Evolutionary conservation across 2,797 vertebrate genomes (phyloP).

Genomic region (Neosilurus hyrtlii): DNA sequence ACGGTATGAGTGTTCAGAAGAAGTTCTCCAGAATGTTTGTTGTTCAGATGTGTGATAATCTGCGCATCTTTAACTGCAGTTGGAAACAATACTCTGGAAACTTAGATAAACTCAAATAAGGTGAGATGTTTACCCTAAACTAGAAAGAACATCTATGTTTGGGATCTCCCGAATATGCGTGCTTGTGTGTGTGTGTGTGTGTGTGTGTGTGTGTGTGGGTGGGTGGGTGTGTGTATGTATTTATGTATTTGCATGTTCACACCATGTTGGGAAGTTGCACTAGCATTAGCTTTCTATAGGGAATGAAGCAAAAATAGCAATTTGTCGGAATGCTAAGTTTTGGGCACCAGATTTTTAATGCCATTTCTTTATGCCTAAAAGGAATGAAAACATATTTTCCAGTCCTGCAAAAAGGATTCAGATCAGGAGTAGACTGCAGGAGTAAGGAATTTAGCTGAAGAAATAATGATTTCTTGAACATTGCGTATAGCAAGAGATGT

Average conservation of each 20-base stretch:
- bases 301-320: not conserved
- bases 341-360: no score
- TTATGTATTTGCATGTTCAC: no score
- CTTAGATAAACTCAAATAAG: no score
- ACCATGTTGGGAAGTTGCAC: not conserved
- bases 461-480: not conserved
- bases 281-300: not conserved
- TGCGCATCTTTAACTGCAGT: not conserved
- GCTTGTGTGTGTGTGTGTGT: no score
- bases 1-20: conserved; percentile 21
- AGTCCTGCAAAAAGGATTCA: not conserved
- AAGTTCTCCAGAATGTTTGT: not conserved
- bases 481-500: not conserved
- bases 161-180: no score
- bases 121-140: not conserved
- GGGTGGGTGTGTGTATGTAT: no score
- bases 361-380: no score
- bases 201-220: no score
- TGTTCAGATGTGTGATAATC: conserved; percentile 14
- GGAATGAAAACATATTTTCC: not conserved
- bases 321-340: not conserved
- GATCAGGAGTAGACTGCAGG: not conserved
- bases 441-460: not conserved
- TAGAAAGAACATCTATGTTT: not conserved
- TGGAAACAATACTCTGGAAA: not conserved